phyloP scores from a whole-genome alignment of 2,113 vertebrate species.

The Baryphthengus martii region DNA sequence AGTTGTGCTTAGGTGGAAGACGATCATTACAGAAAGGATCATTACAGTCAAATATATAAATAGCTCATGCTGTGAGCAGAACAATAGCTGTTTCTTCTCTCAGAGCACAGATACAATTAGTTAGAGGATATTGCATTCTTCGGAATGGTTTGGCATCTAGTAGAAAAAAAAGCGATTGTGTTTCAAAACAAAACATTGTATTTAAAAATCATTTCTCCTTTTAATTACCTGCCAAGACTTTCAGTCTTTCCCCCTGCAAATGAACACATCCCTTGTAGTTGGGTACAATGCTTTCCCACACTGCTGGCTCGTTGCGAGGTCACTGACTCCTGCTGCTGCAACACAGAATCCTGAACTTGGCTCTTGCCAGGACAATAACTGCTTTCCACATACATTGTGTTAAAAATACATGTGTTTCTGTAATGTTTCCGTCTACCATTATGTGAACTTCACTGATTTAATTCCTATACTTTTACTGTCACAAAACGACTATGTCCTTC shows the following conservation, averaged over 20 bases:
- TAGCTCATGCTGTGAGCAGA: neutral
- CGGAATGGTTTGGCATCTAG: conserved; percentile 32
- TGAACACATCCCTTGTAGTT: conserved; percentile 26
- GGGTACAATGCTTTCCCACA: conserved; percentile 26
- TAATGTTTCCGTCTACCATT: neutral
- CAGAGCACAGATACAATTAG: conserved; percentile 37
- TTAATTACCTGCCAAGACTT: conserved; percentile 59
- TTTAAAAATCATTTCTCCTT: conserved; percentile 50
- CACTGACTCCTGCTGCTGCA: neutral
- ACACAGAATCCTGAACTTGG: neutral
- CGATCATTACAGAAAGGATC: neutral
- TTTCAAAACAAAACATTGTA: conserved; percentile 52
- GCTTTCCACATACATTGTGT: neutral
- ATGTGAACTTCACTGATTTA: neutral
- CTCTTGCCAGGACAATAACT: conserved; percentile 19
- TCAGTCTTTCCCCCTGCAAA: conserved; percentile 22
- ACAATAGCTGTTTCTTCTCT: conserved; percentile 42
- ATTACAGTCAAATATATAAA: neutral
- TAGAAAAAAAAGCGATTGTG: conserved; percentile 37
- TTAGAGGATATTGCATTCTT: conserved; percentile 34
- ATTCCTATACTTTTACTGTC: neutral
- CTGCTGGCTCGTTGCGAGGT: neutral
- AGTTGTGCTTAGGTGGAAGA: neutral
- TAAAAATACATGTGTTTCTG: neutral
- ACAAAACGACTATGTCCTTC: neutral